Conservation (phyloP, 2,113 vertebrate genomes). For the Anoplopoma fimbria region DNA sequence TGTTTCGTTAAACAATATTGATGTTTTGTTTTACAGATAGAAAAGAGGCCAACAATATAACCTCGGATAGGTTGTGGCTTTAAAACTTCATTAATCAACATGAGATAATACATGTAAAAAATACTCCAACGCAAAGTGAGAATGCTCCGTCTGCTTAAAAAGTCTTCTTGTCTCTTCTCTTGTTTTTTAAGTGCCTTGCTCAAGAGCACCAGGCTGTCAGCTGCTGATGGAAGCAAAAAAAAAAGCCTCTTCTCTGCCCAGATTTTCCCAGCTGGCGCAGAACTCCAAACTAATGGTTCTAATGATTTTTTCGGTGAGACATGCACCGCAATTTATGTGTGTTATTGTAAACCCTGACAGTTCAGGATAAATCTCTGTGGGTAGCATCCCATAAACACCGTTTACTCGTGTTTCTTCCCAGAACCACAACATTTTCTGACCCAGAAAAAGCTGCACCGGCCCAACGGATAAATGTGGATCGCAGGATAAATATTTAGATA, state of each 20-base stretch:
- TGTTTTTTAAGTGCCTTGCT: slow-evolving; percentile 23
- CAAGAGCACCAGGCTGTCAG: slow-evolving; percentile 3
- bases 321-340: slow-evolving; percentile 65
- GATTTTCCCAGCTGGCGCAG: slow-evolving; percentile 60
- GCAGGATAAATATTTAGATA: slow-evolving; percentile 82
- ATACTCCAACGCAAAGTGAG: neutral
- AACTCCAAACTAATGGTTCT: slow-evolving; percentile 51
- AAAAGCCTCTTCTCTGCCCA: slow-evolving; percentile 15
- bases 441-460: slow-evolving; percentile 72
- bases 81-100: neutral
- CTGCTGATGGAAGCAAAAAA: slow-evolving; percentile 8
- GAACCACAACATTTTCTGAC: slow-evolving; percentile 76
- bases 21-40: neutral
- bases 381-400: slow-evolving; percentile 63
- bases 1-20: neutral
- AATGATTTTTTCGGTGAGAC: slow-evolving; percentile 71
- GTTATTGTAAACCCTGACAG: slow-evolving; percentile 72
- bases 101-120: neutral
- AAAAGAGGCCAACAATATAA: no score
- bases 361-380: slow-evolving; percentile 68
- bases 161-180: neutral
- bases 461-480: slow-evolving; percentile 72
- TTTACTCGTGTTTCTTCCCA: slow-evolving; percentile 73
- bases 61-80: neutral
- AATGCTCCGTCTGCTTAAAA: neutral